Evolutionary conservation across 2,888 invertebrate species (phyloP).

Genomic region (Caenorhabditis afra): DNA sequence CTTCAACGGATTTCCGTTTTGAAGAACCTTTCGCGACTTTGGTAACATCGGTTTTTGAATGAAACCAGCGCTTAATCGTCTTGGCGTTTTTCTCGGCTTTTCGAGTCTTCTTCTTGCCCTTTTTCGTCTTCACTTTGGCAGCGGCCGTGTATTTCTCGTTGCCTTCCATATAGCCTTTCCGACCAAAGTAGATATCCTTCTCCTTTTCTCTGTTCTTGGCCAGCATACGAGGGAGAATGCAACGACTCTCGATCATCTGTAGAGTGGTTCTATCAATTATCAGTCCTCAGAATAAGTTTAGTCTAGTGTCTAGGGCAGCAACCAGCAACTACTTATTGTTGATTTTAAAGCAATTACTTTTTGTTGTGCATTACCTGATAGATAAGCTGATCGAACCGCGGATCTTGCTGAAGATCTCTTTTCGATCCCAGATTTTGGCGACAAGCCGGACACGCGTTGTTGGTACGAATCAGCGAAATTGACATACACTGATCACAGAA

Average conservation of each 20-base stretch:
- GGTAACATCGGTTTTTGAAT: too few species aligned
- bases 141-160: constrained; percentile 7
- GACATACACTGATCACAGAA: constrained; percentile 59
- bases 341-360: too few species aligned
- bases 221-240: constrained; percentile 40
- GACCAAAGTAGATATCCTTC: constrained; percentile 38
- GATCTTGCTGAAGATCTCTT: constrained; percentile 94
- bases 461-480: constrained; percentile 88
- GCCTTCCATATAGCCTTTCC: constrained; percentile 41
- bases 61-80: background rate
- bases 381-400: constrained; percentile 96
- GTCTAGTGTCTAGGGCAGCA: too few species aligned
- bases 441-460: constrained; percentile 96
- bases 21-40: too few species aligned
- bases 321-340: too few species aligned
- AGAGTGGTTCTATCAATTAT: too few species aligned
- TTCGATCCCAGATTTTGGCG: constrained; percentile 98
- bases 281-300: too few species aligned
- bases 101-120: background rate
- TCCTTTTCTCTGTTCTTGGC: constrained; percentile 30
- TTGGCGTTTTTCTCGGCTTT: background rate
- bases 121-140: background rate
- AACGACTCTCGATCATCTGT: constrained; percentile 35
- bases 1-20: too few species aligned
- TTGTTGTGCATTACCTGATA: constrained; percentile 95